Evolutionary conservation across 2,888 invertebrate species (phyloP).

Genomic region (Baronia brevicornis): DNA sequence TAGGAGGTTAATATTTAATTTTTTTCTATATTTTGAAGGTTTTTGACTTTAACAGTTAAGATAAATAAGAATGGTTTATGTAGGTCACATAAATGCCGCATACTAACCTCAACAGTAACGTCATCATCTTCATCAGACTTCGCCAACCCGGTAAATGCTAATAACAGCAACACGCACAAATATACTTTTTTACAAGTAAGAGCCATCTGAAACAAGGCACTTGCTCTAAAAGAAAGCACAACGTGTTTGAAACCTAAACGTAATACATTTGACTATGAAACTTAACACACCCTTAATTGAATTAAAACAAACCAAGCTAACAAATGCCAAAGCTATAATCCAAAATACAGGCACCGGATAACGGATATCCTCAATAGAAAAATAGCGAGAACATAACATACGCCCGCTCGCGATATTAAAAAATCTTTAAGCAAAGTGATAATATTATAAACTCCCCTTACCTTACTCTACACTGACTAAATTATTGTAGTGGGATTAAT

Average conservation of each 20-base stretch:
- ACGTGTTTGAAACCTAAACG: constrained; percentile 38
- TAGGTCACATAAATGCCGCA: constrained; percentile 28
- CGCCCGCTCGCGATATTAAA: no score
- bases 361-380: constrained; percentile 63
- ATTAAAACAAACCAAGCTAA: constrained; percentile 11
- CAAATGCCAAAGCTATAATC: neutral
- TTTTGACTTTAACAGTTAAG: no score
- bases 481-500: constrained; percentile 5
- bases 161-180: constrained; percentile 44
- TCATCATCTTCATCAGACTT: constrained; percentile 47
- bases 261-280: neutral
- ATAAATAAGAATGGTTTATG: no score
- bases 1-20: no score
- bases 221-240: constrained; percentile 24
- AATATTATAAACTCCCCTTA: no score
- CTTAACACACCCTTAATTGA: constrained; percentile 14
- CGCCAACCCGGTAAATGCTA: constrained; percentile 29
- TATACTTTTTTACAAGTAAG: constrained; percentile 38
- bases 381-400: no score
- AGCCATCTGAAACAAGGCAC: constrained; percentile 56
- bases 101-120: constrained; percentile 63
- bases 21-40: no score
- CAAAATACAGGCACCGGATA: constrained; percentile 34
- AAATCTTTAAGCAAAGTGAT: no score
- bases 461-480: constrained; percentile 6